Conservation (phyloP, 2,797 vertebrate species). For the Leptodactylus fallax region DNA sequence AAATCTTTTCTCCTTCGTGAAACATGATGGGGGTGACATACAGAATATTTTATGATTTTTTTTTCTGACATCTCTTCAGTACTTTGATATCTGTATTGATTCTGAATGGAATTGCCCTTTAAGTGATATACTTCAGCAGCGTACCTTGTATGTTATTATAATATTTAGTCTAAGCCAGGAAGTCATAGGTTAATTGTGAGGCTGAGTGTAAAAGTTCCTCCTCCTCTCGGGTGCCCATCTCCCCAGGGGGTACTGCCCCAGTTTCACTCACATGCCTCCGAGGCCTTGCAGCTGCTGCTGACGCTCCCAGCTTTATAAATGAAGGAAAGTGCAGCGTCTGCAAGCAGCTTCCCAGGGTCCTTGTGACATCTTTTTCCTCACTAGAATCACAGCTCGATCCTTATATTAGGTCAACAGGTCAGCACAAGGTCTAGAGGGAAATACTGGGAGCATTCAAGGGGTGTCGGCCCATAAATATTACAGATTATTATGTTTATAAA, state of each 20-base stretch:
- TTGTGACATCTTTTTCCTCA: neutral
- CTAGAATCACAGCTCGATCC: neutral
- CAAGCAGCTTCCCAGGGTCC: slow-evolving; percentile 55
- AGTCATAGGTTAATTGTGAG: neutral
- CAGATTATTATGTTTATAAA: neutral
- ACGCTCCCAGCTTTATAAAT: slow-evolving; percentile 39
- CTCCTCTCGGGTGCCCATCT: slow-evolving; percentile 44
- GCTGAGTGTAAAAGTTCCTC: slow-evolving; percentile 34
- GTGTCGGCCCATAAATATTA: neutral
- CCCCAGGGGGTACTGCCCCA: slow-evolving; percentile 54
- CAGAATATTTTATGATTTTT: too few relatives aligned
- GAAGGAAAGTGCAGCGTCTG: slow-evolving; percentile 48
- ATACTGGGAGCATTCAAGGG: neutral
- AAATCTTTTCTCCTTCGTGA: neutral
- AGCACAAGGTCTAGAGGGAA: neutral
- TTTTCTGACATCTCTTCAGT: neutral
- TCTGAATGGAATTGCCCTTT: neutral
- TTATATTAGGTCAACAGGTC: slow-evolving; percentile 11
- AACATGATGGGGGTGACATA: neutral
- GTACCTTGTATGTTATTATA: neutral
- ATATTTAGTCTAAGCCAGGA: neutral
- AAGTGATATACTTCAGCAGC: neutral
- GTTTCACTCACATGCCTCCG: slow-evolving; percentile 67
- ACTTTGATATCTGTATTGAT: neutral
- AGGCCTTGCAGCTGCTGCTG: slow-evolving; percentile 55